Percentiles rank a stretch among this genome's conserved stretches.
Evolutionary conservation across 2,113 vertebrate genomes (phyloP).

Genomic region (Micronycteris hirsuta): DNA sequence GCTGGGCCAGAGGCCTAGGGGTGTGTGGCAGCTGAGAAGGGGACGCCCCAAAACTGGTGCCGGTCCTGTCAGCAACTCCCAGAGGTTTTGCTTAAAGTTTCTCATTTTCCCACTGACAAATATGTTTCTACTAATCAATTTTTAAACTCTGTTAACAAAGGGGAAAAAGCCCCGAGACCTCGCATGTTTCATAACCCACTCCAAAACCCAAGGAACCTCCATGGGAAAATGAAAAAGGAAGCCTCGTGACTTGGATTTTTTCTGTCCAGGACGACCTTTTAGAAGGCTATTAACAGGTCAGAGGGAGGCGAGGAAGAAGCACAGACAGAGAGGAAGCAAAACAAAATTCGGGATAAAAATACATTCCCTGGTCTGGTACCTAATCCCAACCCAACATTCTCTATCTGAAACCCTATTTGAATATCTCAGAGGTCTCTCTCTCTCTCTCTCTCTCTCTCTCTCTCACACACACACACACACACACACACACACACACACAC

Average conservation of each 20-base stretch:
- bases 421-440: neutral
- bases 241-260: neutral
- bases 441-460: too few species aligned
- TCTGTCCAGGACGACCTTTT: neutral
- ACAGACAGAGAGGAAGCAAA: constrained; percentile 18
- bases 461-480: constrained; percentile 8
- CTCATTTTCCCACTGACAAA: neutral
- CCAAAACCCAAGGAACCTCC: neutral
- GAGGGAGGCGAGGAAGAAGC: constrained; percentile 11
- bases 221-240: neutral
- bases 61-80: neutral
- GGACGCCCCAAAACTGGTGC: neutral
- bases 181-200: neutral
- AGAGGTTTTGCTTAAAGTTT: neutral
- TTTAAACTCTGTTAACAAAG: neutral
- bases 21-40: neutral
- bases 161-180: constrained; percentile 3
- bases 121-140: neutral
- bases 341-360: constrained; percentile 6
- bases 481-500: constrained; percentile 54
- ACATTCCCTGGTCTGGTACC: neutral
- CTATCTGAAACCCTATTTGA: constrained; percentile 55
- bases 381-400: neutral
- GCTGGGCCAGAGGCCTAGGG: fast-evolving
- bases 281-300: neutral